Evolutionary conservation across 2,888 invertebrate genomes (phyloP).

Genomic region (Noctua comes): DNA sequence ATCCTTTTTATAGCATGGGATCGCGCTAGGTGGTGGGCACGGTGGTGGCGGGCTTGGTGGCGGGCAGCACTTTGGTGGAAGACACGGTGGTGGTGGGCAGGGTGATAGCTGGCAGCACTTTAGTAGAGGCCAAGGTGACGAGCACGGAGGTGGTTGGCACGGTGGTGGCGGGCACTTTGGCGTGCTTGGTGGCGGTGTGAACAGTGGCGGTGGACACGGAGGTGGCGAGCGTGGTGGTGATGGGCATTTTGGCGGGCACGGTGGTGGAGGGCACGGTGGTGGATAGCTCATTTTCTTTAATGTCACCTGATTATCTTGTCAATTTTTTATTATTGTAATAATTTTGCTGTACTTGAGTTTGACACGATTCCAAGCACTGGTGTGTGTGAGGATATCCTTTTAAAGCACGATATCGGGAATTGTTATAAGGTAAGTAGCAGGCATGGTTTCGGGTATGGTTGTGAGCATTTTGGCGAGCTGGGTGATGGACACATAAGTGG

Average conservation of each 20-base stretch:
- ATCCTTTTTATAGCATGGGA: conserved; percentile 25
- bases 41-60: not conserved
- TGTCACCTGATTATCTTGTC: not conserved
- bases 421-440: not conserved
- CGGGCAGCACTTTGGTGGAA: not conserved
- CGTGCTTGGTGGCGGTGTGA: not conserved
- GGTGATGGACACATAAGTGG: not conserved
- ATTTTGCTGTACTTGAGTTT: not conserved
- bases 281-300: not conserved
- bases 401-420: not conserved
- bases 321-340: not conserved
- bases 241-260: not conserved
- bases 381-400: not conserved
- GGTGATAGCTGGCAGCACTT: not conserved
- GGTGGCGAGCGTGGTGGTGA: not conserved
- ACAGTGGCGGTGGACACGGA: not conserved
- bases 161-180: not conserved
- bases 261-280: not conserved
- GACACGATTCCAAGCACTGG: not conserved
- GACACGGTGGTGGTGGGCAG: not conserved
- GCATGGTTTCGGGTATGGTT: not conserved
- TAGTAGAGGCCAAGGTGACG: not conserved
- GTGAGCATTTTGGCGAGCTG: not conserved
- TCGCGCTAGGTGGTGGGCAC: not conserved
- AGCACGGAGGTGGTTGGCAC: not conserved